phyloP scores from a whole-genome alignment of 2,797 vertebrate genomes.

The Halcyon leucocephala region DNA sequence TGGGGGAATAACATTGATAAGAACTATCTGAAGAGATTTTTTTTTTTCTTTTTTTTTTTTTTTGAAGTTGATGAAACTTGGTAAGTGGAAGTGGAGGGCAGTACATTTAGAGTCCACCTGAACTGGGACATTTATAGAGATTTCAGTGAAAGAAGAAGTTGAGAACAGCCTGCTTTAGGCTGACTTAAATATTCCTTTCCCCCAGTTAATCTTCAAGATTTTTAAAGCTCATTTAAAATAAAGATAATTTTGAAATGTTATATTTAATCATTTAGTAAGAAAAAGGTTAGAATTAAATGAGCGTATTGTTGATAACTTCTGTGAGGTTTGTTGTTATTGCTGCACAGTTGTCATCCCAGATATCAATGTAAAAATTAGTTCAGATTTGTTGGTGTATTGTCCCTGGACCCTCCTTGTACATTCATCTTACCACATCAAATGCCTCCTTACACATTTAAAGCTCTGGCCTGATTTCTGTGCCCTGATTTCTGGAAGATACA shows the following conservation, averaged over 20 bases:
- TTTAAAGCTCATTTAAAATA: not conserved
- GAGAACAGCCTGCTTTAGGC: not conserved
- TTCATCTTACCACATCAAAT: not conserved
- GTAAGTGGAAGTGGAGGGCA: not conserved
- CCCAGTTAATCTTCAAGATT: not conserved
- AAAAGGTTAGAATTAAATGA: not conserved
- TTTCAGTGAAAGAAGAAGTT: not conserved
- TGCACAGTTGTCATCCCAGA: not conserved
- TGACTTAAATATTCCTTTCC: not conserved
- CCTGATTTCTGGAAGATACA: not conserved
- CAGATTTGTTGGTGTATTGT: not conserved
- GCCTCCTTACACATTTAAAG: not conserved
- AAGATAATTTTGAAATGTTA: not conserved
- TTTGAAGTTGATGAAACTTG: not conserved
- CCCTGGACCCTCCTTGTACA: not conserved
- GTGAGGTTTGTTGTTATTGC: not conserved
- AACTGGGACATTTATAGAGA: not conserved
- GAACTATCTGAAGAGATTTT: not conserved
- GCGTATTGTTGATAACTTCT: not conserved
- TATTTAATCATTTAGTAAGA: not conserved
- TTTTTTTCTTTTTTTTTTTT: not conserved
- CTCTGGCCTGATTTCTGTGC: not conserved
- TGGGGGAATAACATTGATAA: not conserved
- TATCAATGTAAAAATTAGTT: not conserved
- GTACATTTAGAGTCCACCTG: not conserved